A percentile compares a stretch with the other conserved stretches of the same genome.
phyloP scores from a whole-genome alignment of 1,140 invertebrate genomes.

The Bombus sylvicola region DNA sequence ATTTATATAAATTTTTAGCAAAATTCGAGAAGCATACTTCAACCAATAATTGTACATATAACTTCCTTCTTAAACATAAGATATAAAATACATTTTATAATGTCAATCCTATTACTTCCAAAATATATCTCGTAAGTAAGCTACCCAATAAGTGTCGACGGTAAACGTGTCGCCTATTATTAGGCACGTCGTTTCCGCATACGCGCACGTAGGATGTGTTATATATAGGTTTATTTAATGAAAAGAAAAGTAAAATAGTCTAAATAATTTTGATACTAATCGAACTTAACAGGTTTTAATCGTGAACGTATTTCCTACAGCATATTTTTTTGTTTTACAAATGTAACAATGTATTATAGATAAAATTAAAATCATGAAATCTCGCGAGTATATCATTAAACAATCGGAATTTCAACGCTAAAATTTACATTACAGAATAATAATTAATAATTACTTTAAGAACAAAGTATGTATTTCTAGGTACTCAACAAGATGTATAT shows the following conservation, averaged over 20 bases:
- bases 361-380: not conserved
- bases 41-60: not conserved
- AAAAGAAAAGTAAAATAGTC: conserved; percentile 29
- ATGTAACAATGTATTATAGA: no score
- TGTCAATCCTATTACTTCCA: conserved; percentile 15
- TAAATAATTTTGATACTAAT: not conserved
- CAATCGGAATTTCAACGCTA: not conserved
- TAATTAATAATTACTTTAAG: not conserved
- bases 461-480: not conserved
- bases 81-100: conserved; percentile 11
- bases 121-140: conserved; percentile 49
- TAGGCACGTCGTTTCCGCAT: conserved; percentile 68
- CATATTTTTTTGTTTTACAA: not conserved
- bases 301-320: not conserved
- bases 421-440: not conserved
- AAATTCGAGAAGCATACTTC: not conserved
- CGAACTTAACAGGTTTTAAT: not conserved
- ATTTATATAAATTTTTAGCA: not conserved
- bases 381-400: not conserved
- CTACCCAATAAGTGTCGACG: conserved; percentile 57
- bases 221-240: conserved; percentile 50
- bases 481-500: not conserved
- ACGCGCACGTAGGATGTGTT: conserved; percentile 57
- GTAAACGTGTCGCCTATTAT: conserved; percentile 68
- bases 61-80: not conserved